phyloP scores from a whole-genome alignment of 1,140 invertebrate species.

The Popillia japonica region DNA sequence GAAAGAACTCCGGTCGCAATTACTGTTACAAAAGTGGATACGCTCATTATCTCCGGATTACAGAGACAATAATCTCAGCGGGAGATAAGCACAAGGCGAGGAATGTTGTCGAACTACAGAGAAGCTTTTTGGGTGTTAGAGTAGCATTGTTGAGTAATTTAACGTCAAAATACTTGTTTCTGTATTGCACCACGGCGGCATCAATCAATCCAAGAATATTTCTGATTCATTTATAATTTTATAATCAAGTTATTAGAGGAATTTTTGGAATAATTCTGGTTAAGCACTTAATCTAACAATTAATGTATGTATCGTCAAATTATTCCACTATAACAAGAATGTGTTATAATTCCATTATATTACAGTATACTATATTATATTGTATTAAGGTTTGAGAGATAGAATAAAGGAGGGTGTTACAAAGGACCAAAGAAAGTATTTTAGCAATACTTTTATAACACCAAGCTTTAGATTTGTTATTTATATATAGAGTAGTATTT shows the following conservation, averaged over 20 bases:
- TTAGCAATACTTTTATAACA: no score
- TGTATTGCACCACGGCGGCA: background rate
- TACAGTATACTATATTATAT: no score
- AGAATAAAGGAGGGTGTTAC: no score
- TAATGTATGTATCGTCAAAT: no score
- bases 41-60: conserved; percentile 44
- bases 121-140: background rate
- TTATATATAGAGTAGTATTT: no score
- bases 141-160: conserved; percentile 4
- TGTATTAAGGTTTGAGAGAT: no score
- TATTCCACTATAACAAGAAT: no score
- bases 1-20: conserved; percentile 37
- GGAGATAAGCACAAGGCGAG: background rate
- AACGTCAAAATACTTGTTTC: background rate
- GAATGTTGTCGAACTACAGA: background rate
- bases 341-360: no score
- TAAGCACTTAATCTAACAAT: background rate
- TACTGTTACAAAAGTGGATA: conserved; percentile 38
- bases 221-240: background rate
- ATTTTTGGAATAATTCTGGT: background rate
- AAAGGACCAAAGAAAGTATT: no score
- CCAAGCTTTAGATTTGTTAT: no score
- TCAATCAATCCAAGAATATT: background rate
- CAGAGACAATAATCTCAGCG: conserved; percentile 38
- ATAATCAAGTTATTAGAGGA: background rate